Base-by-base conservation (phyloP, 2,888 invertebrate species). In the Melanostoma mellinum region DNA sequence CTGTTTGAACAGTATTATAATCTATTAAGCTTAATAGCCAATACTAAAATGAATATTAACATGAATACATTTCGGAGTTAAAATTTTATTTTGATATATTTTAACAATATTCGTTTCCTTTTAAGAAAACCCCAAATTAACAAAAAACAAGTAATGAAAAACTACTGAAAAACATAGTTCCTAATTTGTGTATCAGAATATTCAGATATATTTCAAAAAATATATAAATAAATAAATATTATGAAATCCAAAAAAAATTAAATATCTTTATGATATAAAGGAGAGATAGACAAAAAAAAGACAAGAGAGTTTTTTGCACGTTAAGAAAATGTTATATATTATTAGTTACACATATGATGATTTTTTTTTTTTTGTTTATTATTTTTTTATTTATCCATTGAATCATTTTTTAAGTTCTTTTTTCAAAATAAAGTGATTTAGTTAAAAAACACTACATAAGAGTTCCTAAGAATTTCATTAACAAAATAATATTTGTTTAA, bases 161-260 rank as follows among this genome's bases (percentile, higher is more conserved):
- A 67, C 71, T 71, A 79, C 65, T 79, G 75, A 85, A 79, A 79
- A 85, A 76, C 76, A 85, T 80, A 80, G 80, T 80, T 85, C 79
- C 79, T 85, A 80, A 80, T 80, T 85, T 85, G 84, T 85, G 84
- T 84, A 84, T 84, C 79, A 79, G 79, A 79, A 84, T 79, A 79
- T 69, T 71, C 67, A 78, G 61, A 67, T 61, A 61, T 72, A 60
- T 36, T 35, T 63, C 50, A 74, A 42, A 63, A 44, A 58, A 35
- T 38, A 77, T 69, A 73, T 65, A 52, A 38, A 71, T 75, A 71
- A 76, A 75, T 72, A 50, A 61, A 81, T 76, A 76, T 82, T 63
- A 79, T 32, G 46, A 65, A 63, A 20, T 8, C 8, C 32, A 69
- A 63, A 56, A 65, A 20, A 73, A 60, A 76, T 60, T 76, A 71